These are phyloP conservation scores for Delia radicum DNA, from an alignment of 1,140 invertebrate species.

Conservation along the genomic window DNA sequence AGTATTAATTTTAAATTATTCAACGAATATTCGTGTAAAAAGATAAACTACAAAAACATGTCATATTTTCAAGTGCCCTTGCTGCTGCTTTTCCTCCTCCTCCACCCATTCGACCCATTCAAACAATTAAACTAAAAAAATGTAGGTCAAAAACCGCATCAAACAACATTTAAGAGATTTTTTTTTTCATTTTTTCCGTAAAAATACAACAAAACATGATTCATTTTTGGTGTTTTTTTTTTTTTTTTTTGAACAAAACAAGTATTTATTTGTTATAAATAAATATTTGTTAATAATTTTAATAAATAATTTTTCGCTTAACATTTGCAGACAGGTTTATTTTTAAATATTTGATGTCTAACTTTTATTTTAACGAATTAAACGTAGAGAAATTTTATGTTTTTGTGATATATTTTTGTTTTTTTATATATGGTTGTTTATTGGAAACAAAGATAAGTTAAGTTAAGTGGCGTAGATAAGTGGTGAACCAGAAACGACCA, in stretches of 20 bases:
- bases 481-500: background rate
- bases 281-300: too few species aligned
- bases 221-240: too few species aligned
- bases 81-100: too few species aligned
- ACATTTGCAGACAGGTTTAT: background rate
- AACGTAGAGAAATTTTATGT: background rate
- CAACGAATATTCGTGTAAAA: background rate
- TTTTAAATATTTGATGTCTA: background rate
- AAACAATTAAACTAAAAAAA: background rate
- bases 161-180: background rate
- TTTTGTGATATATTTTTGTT: background rate
- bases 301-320: background rate
- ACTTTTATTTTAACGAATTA: too few species aligned
- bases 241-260: too few species aligned
- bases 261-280: too few species aligned
- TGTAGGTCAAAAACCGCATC: background rate
- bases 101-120: background rate
- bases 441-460: conserved; percentile 2
- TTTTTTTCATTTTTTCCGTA: background rate
- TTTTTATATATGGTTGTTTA: background rate
- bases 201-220: too few species aligned
- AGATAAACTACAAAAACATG: background rate
- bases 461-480: background rate
- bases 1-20: background rate
- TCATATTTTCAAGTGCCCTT: background rate